Evolutionary conservation across 2,888 invertebrate genomes (phyloP).

Genomic region (Lasioglossum malachurum): DNA sequence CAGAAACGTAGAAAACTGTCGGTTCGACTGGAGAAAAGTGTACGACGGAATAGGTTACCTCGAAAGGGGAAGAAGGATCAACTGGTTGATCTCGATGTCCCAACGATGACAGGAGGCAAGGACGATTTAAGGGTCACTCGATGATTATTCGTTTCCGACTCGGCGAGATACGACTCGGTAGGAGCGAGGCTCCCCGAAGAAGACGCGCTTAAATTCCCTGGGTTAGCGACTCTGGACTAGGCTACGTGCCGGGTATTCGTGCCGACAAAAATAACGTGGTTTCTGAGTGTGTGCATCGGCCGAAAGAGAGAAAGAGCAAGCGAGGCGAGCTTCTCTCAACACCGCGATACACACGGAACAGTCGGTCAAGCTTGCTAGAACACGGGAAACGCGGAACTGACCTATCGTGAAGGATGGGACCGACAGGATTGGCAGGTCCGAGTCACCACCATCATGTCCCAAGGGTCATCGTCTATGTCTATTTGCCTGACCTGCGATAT

Average conservation of each 20-base stretch:
- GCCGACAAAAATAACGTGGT: slow-evolving; percentile 84
- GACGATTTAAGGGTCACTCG: slow-evolving; percentile 23
- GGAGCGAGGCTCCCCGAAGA: slow-evolving; percentile 58
- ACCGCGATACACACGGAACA: slow-evolving; percentile 34
- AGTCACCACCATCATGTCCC: background rate
- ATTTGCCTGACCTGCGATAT: background rate
- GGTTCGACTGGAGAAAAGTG: background rate
- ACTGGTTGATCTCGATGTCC: background rate
- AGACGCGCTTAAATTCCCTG: slow-evolving; percentile 75
- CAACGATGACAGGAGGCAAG: background rate
- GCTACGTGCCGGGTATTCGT: slow-evolving; percentile 80
- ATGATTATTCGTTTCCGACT: slow-evolving; percentile 31
- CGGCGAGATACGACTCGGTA: slow-evolving; percentile 48
- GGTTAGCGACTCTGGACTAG: slow-evolving; percentile 74
- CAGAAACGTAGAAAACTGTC: background rate
- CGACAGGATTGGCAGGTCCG: background rate
- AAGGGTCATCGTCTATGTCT: background rate
- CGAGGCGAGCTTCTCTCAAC: slow-evolving; percentile 36
- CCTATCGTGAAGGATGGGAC: slow-evolving; percentile 27
- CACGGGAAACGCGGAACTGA: slow-evolving; percentile 58
- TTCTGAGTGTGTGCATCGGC: slow-evolving; percentile 76
- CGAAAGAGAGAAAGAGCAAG: slow-evolving; percentile 45
- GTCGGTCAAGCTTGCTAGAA: slow-evolving; percentile 31
- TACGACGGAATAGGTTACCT: slow-evolving; percentile 36
- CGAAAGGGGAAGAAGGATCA: slow-evolving; percentile 3